These are phyloP conservation scores for Ceryle rudis DNA, from an alignment of 2,797 vertebrate genomes.

Conservation along the genomic window DNA sequence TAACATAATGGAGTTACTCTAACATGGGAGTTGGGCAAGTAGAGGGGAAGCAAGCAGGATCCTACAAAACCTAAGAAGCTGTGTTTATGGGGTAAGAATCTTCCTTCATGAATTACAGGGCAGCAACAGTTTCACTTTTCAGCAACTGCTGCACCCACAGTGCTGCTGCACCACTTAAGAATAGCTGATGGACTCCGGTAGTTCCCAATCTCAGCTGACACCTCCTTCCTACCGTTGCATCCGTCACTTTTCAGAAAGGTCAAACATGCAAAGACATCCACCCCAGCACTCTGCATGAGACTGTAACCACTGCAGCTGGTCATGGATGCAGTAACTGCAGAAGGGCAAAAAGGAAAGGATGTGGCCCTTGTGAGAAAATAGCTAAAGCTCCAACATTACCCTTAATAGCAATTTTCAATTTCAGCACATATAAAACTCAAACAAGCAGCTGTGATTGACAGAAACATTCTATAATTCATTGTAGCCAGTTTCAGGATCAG, in stretches of 20 bases:
- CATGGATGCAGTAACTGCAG: fast-evolving
- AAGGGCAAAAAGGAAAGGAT: neutral
- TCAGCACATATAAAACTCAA: slow-evolving; percentile 11
- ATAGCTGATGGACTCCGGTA: neutral
- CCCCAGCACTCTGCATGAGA: neutral
- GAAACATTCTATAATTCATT: slow-evolving; percentile 23
- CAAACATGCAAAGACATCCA: neutral
- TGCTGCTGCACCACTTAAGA: neutral
- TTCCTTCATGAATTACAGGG: neutral
- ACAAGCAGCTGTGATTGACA: slow-evolving; percentile 55
- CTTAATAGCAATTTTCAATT: slow-evolving; percentile 34
- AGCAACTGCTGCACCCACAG: neutral
- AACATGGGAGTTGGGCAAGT: neutral
- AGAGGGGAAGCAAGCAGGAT: neutral
- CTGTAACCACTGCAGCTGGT: neutral
- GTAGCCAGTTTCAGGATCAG: neutral
- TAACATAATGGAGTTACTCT: neutral
- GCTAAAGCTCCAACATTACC: neutral
- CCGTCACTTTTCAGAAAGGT: neutral
- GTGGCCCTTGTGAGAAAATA: neutral
- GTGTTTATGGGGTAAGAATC: neutral
- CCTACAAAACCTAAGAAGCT: neutral
- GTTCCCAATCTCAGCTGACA: neutral
- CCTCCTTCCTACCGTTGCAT: neutral
- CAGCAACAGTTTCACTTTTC: neutral